Percentiles rank a stretch among this genome's conserved stretches.
phyloP scores from a whole-genome alignment of 2,888 invertebrate genomes.

The Mechanitis messenoides region DNA sequence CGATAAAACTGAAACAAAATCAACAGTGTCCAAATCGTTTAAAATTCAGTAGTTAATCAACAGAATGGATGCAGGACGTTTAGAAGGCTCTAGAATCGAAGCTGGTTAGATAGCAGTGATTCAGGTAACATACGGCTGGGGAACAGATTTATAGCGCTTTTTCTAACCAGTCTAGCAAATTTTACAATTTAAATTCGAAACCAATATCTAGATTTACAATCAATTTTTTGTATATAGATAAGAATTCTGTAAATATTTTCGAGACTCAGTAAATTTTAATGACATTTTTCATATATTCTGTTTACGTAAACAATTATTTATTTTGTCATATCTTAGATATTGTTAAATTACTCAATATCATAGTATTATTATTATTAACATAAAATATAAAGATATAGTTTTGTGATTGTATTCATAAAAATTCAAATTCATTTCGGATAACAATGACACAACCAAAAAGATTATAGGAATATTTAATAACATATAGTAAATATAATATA shows the following conservation, averaged over 20 bases:
- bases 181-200: constrained; percentile 7
- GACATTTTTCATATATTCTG: too few relatives aligned
- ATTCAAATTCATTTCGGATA: too few relatives aligned
- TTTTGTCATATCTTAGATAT: background rate
- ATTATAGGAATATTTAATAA: too few relatives aligned
- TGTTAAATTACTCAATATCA: background rate
- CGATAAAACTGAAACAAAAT: too few relatives aligned
- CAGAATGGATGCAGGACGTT: constrained; percentile 56
- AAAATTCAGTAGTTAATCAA: constrained; percentile 47
- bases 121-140: constrained; percentile 56
- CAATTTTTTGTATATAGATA: background rate
- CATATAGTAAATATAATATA: too few relatives aligned
- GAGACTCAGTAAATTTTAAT: too few relatives aligned
- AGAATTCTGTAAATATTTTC: too few relatives aligned
- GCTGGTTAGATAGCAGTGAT: constrained; percentile 64
- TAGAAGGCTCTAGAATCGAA: constrained; percentile 59
- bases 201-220: background rate
- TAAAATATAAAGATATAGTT: background rate
- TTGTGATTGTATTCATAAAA: background rate
- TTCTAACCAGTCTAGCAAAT: constrained; percentile 17
- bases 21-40: constrained; percentile 8
- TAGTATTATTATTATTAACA: background rate
- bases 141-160: constrained; percentile 54
- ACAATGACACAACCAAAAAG: too few relatives aligned
- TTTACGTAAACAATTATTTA: background rate